phyloP scores from a whole-genome alignment of 2,113 vertebrate species.

The Pampusana beccarii region DNA sequence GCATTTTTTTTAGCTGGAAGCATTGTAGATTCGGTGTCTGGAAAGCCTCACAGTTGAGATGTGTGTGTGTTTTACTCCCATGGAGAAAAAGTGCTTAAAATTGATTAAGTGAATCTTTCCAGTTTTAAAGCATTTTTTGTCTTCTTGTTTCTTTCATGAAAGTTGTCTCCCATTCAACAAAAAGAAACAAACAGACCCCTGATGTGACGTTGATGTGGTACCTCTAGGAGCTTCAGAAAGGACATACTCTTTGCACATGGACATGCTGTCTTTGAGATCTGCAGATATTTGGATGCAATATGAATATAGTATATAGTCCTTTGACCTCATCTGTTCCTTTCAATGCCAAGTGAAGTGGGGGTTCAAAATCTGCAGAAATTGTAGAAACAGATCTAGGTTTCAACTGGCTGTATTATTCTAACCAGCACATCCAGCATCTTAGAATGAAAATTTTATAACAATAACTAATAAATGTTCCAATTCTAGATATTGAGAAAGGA shows the following conservation, averaged over 20 bases:
- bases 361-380: neutral
- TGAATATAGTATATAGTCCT: neutral
- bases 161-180: neutral
- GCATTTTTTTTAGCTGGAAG: neutral
- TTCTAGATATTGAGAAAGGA: neutral
- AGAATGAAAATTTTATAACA: neutral
- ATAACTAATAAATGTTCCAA: neutral
- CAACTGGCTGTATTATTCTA: neutral
- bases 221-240: conserved; percentile 15
- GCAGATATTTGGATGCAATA: neutral
- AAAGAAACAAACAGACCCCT: neutral
- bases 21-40: neutral
- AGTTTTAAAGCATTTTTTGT: neutral
- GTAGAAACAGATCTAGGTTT: neutral
- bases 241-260: neutral
- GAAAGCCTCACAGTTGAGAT: neutral
- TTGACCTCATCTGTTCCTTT: neutral
- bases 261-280: neutral
- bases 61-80: neutral
- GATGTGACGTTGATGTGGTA: neutral
- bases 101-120: neutral
- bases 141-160: neutral
- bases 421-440: neutral
- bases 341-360: neutral
- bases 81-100: conserved; percentile 14